Conservation (phyloP, 1,140 invertebrate species). For the Caerostris extrusa region DNA sequence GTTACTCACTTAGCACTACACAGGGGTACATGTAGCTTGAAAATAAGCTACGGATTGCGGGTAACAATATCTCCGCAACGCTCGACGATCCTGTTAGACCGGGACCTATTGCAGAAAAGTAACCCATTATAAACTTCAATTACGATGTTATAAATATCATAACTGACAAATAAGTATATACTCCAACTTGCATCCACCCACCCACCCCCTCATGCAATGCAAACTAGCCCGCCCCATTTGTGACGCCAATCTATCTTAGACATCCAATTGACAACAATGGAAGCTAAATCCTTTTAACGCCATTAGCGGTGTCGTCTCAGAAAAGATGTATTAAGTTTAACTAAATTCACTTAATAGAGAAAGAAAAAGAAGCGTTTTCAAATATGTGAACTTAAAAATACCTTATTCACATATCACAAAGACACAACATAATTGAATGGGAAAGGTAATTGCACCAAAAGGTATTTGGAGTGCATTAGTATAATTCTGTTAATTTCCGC, state of each 20-base stretch:
- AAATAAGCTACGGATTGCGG: too few relatives aligned
- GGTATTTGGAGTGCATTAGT: neutral
- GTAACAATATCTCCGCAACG: too few relatives aligned
- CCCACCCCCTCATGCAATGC: too few relatives aligned
- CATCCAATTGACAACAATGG: constrained; percentile 3
- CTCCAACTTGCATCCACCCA: too few relatives aligned
- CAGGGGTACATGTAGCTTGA: too few relatives aligned
- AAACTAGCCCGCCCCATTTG: neutral
- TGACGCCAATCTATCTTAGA: neutral
- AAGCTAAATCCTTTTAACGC: neutral
- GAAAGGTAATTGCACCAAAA: neutral
- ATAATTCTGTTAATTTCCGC: neutral
- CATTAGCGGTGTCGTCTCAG: neutral
- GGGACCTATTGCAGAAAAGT: too few relatives aligned
- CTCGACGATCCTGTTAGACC: too few relatives aligned
- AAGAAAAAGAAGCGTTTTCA: neutral
- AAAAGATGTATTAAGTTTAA: neutral
- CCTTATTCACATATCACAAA: neutral
- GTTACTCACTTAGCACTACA: too few relatives aligned
- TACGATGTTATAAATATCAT: too few relatives aligned
- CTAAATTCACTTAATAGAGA: neutral
- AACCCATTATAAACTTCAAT: too few relatives aligned
- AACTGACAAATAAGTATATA: too few relatives aligned
- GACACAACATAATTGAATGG: neutral
- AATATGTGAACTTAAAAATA: neutral